Conservation (phyloP, 1,140 invertebrate genomes). For the Littorina saxatilis region DNA sequence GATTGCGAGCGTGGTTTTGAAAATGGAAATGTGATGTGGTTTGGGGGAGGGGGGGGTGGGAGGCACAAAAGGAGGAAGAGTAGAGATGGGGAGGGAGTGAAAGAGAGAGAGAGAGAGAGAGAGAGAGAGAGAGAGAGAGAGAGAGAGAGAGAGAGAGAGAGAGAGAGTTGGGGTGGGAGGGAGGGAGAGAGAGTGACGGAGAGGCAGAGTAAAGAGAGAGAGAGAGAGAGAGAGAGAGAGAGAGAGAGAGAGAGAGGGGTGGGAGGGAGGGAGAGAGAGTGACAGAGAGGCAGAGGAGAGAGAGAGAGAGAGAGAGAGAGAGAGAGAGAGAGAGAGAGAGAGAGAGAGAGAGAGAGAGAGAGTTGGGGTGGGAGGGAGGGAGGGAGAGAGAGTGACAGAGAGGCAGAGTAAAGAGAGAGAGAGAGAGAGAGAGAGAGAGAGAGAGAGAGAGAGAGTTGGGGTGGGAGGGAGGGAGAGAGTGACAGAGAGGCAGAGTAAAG, state of each 20-base stretch:
- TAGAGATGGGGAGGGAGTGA: too few relatives aligned
- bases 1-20: too few relatives aligned
- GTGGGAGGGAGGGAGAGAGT: not conserved
- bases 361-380: not conserved
- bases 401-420: not conserved
- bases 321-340: not conserved
- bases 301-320: not conserved
- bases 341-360: not conserved
- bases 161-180: not conserved
- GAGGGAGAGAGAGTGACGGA: not conserved
- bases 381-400: not conserved
- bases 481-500: not conserved
- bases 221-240: slow-evolving; percentile 9
- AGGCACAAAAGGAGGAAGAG: too few relatives aligned
- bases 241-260: not conserved
- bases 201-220: not conserved
- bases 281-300: not conserved
- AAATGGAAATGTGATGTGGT: too few relatives aligned
- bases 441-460: not conserved
- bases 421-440: not conserved
- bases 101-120: not conserved
- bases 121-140: slow-evolving; percentile 1
- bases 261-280: not conserved
- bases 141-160: not conserved
- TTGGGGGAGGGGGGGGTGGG: too few relatives aligned